Base-by-base conservation (phyloP, 2,113 vertebrate genomes). In the Spermophilus dauricus region DNA sequence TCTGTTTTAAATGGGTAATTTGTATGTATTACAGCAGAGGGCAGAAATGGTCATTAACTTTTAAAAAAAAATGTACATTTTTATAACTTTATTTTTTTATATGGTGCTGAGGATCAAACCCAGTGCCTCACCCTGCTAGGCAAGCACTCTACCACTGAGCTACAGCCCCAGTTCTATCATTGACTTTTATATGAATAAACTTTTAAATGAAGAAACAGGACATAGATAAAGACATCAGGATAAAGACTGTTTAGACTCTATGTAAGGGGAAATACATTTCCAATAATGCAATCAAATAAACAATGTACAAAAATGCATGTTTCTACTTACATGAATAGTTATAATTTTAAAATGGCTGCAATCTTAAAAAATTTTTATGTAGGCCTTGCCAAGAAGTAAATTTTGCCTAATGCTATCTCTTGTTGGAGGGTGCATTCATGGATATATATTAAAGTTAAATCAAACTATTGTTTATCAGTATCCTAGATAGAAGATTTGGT, bases 361-460 rank as follows among this genome's bases (percentile, higher is more conserved):
- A 92, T 8, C 39, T 78, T 72, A 51, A 83, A 67, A 88, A 88
- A 8, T 32, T 85, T 84, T 91, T 85, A 96, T 42, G 84, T 53
- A 80, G 48, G 67, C 4, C 20, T 86, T 70, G 30, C 18, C 84
- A 81, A 76, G 48, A 92, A 58, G 8, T 39, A 2, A 81, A 75
- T 76, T 58, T 61, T 87, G 34, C 48, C 16, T 65, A 80, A 37
- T 81, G 85, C 63, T 67, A 34, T 5, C 32, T 77, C n/a, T 28
- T 69, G 22, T 42, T 91, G 32, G 7, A 96, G 91, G 83, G 8
- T 45, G 0, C 4, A 63, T 70, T 85, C n/a, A 86, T 70, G 34
- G 45, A n/a, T 76, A 6, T 51, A 89, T 88, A 42, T 88, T 91
- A 75, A 92, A 89, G 75, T 87, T 85, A 92, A 85, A 42, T 70